Base-by-base conservation (phyloP, 2,888 invertebrate species). In the Coleophora flavipennella region DNA sequence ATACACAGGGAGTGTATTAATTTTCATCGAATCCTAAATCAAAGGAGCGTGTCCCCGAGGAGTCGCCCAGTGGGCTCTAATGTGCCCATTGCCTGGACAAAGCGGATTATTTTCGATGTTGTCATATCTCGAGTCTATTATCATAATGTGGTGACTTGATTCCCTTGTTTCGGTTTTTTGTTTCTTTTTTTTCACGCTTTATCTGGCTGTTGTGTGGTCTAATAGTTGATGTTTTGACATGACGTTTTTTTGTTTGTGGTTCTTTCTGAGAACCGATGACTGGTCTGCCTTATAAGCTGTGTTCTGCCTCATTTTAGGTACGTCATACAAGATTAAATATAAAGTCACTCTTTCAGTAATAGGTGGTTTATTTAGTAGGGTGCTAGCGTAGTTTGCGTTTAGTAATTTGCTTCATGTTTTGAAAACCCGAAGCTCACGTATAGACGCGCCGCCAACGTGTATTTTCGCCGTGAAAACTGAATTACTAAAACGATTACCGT, bases 21-120 rank as follows among this genome's bases (percentile, higher is more conserved):
- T 81, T 74, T 77, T 55, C 70, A 72, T 76, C 74, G 70, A 70
- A 77, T 73, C 68, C 61, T 51, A 67, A 79, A 78, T 81, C 83
- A 83, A 83, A 84, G 81, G 73, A 63, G 49, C 53, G 42, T 39
- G 57, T 79, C 81, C 78, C 76, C 39, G 39, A 53, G 74, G 80
- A 65, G 62, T 36, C 49, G 49, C 49, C 58, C 59, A 55, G 54
- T 57, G 59, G 57, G 55, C 57, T 43, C 64, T 77, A 76, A 77
- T 74, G 72, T 67, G 63, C 53, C 72, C 68, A 69, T 72, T 69
- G 62, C 55, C 51, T 59, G 75, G 70, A 75, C 73, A 81, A 84
- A 81, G 83, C 64, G 81, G 83, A 81, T 84, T 84, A 83, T 68
- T 59, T 62, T 61, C 62, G 50, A 67, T 75, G 77, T 73, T 75